Evolutionary conservation across 1,140 invertebrate species (phyloP), one percentile per base, ranked within the genome.

Genomic region (Carcinoscorpius rotundicauda): DNA sequence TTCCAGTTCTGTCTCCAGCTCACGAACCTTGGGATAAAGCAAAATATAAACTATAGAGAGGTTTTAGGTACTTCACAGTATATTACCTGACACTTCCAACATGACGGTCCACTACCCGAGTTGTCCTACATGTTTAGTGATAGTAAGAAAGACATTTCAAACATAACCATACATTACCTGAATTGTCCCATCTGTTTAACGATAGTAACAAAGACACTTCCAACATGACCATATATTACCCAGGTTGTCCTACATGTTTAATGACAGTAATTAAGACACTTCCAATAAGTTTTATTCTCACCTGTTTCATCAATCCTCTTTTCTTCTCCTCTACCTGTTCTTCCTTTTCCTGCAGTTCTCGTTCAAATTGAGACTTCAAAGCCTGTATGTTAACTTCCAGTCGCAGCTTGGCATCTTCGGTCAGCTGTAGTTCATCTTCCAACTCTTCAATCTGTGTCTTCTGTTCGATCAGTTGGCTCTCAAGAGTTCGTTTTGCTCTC

Each of bases 361-460:
- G 80, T 73, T 99, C 96, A 73, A 95, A 92, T 76, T 99, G 94
- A 48, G 91, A 84, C 60, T 91, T 86, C 73, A 96, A 77, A 0
- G 96, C 97, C 78, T 98, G 94, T 89, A 96, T 94, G 78, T 98
- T 99, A 1, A 99, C 97, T 79, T 99, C 97, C 10, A 98, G 79
- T 29, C 97, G 80, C 55, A 99, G 80, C 75, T 98, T 98, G 57
- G 92, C 93, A 79, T 99, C 96, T 78, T 99, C 97, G 0, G 92
- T 93, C 52, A 95, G 83, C 78, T 98, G 95, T 6, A 98, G 79
- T 74, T 98, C 96, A 78, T 99, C 97, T 76, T 99, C 97, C 4
- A 99, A 81, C 79, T 99, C 97, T 77, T 98, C 96, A 72, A 97
- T 94, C 79, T 97, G 93, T 49, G 89, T 85, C 72, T 88, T 87